A percentile compares a stretch with the other conserved stretches of the same genome.
phyloP scores from a whole-genome alignment of 1,140 invertebrate species.

The Drosophila ficusphila region DNA sequence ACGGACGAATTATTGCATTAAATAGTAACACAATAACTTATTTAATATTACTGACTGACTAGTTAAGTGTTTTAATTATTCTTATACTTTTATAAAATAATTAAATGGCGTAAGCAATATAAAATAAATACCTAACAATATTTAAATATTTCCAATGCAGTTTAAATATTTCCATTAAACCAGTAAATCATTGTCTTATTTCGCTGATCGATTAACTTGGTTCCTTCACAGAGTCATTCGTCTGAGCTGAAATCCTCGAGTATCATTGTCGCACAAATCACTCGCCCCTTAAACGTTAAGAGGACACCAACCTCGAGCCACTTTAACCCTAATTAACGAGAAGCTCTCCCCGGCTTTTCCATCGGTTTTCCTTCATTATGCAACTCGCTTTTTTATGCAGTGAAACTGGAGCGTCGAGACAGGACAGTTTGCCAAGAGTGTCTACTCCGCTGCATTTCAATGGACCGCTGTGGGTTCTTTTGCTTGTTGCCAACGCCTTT shows the following conservation, averaged over 20 bases:
- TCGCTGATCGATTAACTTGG: not conserved
- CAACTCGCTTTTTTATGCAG: slow-evolving; percentile 25
- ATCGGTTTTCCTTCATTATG: slow-evolving; percentile 49
- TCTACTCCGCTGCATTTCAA: slow-evolving; percentile 49
- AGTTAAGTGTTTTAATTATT: too few species aligned
- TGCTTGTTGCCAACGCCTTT: slow-evolving; percentile 13
- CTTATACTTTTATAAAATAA: too few species aligned
- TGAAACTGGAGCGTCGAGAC: slow-evolving; percentile 17
- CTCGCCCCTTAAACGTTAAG: slow-evolving; percentile 2
- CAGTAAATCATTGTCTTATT: not conserved
- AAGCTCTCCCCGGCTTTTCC: slow-evolving; percentile 34
- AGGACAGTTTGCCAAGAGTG: slow-evolving; percentile 20
- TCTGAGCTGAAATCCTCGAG: not conserved
- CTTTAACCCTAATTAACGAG: slow-evolving; percentile 69
- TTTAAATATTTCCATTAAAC: too few species aligned
- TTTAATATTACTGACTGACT: too few species aligned
- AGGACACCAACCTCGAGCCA: slow-evolving; percentile 26
- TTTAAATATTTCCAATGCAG: not conserved
- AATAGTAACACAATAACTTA: too few species aligned
- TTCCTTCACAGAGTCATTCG: not conserved
- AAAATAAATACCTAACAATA: too few species aligned
- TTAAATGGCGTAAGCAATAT: too few species aligned
- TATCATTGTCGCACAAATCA: slow-evolving; percentile 23
- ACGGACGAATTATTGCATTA: too few species aligned
- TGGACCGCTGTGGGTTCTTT: slow-evolving; percentile 22